phyloP scores from a whole-genome alignment of 2,797 vertebrate genomes.

The Pitangus sulphuratus region DNA sequence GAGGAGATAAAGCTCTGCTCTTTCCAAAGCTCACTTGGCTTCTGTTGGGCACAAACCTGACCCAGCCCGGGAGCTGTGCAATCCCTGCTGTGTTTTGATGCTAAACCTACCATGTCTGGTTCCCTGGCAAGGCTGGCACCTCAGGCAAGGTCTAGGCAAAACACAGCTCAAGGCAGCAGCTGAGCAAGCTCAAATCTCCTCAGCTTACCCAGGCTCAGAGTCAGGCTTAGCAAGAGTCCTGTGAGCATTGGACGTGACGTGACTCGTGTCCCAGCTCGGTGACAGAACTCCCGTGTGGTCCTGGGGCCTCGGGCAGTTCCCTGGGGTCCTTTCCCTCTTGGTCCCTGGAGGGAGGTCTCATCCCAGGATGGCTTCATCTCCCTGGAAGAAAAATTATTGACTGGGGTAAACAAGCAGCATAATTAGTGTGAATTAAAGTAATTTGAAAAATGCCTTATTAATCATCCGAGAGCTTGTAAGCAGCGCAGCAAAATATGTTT shows the following conservation, averaged over 20 bases:
- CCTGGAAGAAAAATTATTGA: slow-evolving; percentile 14
- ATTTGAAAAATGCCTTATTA: slow-evolving; percentile 40
- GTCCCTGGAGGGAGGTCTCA: neutral
- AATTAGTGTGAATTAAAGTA: slow-evolving; percentile 23
- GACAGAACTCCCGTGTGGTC: neutral
- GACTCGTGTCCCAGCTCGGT: neutral
- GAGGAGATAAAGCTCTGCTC: neutral
- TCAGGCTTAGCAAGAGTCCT: neutral
- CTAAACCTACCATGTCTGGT: neutral
- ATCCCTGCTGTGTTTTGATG: neutral
- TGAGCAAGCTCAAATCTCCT: neutral
- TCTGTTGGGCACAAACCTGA: neutral
- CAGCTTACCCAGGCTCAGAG: neutral
- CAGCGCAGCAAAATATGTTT: neutral
- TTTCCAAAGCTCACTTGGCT: neutral
- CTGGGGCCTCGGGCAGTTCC: neutral
- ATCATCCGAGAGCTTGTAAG: slow-evolving; percentile 23
- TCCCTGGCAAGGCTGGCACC: neutral
- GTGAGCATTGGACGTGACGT: accelerated
- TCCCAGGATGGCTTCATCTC: neutral
- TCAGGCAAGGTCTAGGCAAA: neutral
- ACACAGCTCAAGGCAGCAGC: neutral
- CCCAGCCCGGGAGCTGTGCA: neutral
- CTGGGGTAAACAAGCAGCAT: slow-evolving; percentile 13
- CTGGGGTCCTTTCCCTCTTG: neutral